Evolutionary conservation across 2,888 invertebrate genomes (phyloP).

Genomic region (Philereme vetulata): DNA sequence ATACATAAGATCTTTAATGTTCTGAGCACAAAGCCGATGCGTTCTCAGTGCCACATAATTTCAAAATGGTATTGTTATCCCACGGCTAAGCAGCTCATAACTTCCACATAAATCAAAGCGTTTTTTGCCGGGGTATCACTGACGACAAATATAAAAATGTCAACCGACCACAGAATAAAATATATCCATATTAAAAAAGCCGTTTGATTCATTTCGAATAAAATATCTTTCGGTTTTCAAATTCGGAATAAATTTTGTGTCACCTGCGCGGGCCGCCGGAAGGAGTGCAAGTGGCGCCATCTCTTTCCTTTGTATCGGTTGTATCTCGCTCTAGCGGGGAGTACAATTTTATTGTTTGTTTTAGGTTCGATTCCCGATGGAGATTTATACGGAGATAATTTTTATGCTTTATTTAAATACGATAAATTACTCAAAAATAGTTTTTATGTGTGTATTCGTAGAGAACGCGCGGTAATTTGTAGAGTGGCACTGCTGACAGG

Average conservation of each 20-base stretch:
- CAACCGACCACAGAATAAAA: conserved; percentile 76
- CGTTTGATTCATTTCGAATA: conserved; percentile 79
- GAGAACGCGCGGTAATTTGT: conserved; percentile 75
- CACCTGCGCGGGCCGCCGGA: conserved; percentile 81
- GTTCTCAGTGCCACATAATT: conserved; percentile 20
- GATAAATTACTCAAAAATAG: conserved; percentile 72
- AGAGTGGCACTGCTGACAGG: conserved; percentile 66
- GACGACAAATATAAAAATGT: conserved; percentile 82
- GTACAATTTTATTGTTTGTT: conserved; percentile 71
- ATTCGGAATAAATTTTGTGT: conserved; percentile 83
- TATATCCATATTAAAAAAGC: conserved; percentile 82
- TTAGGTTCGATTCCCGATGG: conserved; percentile 60
- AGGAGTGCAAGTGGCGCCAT: conserved; percentile 58
- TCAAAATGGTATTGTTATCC: conserved; percentile 26
- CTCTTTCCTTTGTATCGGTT: conserved; percentile 39
- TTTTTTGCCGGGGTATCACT: conserved; percentile 55
- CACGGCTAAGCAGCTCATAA: conserved; percentile 63
- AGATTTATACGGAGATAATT: conserved; percentile 77
- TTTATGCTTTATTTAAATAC: conserved; percentile 77
- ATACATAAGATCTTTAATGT: no score
- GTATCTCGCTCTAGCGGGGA: conserved; percentile 35
- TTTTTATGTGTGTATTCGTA: conserved; percentile 64
- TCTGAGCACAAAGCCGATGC: conserved; percentile 1
- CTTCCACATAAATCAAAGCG: conserved; percentile 76
- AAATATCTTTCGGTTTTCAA: conserved; percentile 82